These are phyloP conservation scores for Philereme vetulata DNA, from an alignment of 2,888 invertebrate genomes.

Conservation along the genomic window DNA sequence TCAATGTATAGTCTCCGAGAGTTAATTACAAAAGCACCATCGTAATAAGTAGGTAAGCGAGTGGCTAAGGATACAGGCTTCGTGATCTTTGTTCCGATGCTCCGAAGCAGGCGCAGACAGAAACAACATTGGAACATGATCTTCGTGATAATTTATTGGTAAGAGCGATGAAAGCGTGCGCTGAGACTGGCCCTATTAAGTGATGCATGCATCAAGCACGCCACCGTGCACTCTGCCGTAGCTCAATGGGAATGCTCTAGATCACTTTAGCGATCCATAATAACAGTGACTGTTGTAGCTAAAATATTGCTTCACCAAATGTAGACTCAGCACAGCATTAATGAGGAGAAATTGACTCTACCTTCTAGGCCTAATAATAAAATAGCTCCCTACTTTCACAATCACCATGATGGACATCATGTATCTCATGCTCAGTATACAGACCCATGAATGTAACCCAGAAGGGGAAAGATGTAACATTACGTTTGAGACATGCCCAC, in stretches of 20 bases:
- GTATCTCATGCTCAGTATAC: too few relatives aligned
- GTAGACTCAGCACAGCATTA: too few relatives aligned
- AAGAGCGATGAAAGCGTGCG: slow-evolving; percentile 69
- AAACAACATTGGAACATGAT: slow-evolving; percentile 70
- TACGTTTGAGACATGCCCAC: too few relatives aligned
- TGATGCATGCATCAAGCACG: slow-evolving; percentile 57
- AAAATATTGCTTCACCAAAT: too few relatives aligned
- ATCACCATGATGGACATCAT: too few relatives aligned
- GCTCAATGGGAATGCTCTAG: slow-evolving; percentile 2
- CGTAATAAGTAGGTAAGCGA: slow-evolving; percentile 1
- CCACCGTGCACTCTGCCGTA: slow-evolving; percentile 38
- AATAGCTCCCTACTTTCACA: too few relatives aligned
- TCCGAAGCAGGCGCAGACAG: slow-evolving; percentile 59
- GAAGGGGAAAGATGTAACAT: too few relatives aligned
- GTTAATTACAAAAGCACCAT: not conserved
- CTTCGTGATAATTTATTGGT: slow-evolving; percentile 77
- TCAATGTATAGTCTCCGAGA: not conserved
- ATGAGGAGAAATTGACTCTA: too few relatives aligned
- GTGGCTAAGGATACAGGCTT: slow-evolving; percentile 9
- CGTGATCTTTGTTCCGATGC: slow-evolving; percentile 60
- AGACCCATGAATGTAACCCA: too few relatives aligned
- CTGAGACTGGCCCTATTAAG: slow-evolving; percentile 60
- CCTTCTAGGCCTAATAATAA: too few relatives aligned
- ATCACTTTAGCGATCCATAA: not conserved
- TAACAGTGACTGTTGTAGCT: too few relatives aligned